Evolutionary conservation across 1,140 invertebrate genomes (phyloP).

Genomic region (Cyphomyrmex costatus): DNA sequence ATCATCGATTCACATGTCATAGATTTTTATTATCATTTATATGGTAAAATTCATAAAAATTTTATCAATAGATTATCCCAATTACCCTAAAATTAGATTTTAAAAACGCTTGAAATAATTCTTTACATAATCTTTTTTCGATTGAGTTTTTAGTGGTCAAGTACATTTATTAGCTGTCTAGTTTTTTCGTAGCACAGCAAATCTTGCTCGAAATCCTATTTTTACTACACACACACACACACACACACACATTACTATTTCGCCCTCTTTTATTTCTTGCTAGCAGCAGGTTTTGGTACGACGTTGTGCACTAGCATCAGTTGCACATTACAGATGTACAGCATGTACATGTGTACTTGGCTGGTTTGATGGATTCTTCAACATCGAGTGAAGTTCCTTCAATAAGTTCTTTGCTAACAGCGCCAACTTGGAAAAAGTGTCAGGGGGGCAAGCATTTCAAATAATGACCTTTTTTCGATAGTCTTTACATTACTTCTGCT

Average conservation of each 20-base stretch:
- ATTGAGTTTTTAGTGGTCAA: neutral
- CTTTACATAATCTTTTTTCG: neutral
- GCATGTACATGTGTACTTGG: neutral
- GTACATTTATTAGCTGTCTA: neutral
- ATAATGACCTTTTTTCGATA: no score
- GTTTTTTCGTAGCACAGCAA: conserved; percentile 22
- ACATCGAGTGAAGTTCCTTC: neutral
- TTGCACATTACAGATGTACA: conserved; percentile 16
- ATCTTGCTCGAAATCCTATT: conserved; percentile 5
- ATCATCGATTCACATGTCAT: neutral
- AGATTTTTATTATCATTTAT: neutral
- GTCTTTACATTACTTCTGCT: no score
- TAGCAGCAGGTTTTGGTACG: neutral
- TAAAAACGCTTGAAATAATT: neutral
- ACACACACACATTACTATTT: neutral
- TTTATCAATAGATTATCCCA: neutral
- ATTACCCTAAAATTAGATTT: neutral
- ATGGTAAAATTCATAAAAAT: neutral
- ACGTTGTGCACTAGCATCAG: conserved; percentile 1
- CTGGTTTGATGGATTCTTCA: neutral
- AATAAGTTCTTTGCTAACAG: neutral
- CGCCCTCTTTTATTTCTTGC: neutral
- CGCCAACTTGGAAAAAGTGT: no score
- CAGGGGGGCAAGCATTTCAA: no score
- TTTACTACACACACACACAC: neutral